Percentiles rank a stretch among this genome's conserved stretches.
Evolutionary conservation across 2,797 vertebrate genomes (phyloP).

Genomic region (Natrix natrix): DNA sequence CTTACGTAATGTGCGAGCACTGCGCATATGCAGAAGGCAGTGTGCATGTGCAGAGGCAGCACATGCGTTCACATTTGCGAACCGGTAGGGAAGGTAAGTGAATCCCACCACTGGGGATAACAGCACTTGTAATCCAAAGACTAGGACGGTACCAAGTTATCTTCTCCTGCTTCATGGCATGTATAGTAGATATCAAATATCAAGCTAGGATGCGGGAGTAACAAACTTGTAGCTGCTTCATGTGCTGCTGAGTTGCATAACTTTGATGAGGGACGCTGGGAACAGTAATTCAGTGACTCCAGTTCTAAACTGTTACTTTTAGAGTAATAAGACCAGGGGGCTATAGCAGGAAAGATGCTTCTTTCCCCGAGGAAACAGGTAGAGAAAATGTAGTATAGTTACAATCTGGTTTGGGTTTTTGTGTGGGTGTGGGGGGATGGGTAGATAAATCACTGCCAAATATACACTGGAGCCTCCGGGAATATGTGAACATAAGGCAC

Average conservation of each 20-base stretch:
- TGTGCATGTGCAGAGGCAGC: no score
- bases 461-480: background rate
- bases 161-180: background rate
- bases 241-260: background rate
- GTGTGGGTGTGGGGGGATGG: background rate
- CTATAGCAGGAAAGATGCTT: background rate
- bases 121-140: background rate
- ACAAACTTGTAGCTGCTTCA: background rate
- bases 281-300: background rate
- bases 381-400: background rate
- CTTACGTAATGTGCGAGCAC: no score
- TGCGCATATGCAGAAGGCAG: no score
- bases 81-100: no score
- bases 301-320: background rate
- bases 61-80: no score
- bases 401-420: background rate
- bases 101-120: background rate
- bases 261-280: background rate
- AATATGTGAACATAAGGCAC: background rate
- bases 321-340: background rate
- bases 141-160: background rate
- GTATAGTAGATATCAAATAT: background rate
- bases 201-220: background rate
- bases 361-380: background rate
- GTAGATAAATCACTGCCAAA: background rate